phyloP scores from a whole-genome alignment of 2,888 invertebrate species.

The Acronicta psi region DNA sequence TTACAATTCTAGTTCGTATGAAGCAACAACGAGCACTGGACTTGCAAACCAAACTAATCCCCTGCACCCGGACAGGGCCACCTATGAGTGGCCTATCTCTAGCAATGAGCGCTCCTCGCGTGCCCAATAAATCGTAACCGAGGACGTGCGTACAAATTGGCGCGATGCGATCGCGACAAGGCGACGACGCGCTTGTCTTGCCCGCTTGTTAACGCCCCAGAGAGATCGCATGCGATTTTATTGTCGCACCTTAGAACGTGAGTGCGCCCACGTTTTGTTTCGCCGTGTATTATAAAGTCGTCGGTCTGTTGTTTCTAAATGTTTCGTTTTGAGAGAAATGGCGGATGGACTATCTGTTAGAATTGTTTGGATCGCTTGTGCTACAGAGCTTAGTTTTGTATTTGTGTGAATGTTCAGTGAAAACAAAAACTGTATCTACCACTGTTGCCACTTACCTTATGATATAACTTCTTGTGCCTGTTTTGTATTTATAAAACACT shows the following conservation, averaged over 20 bases:
- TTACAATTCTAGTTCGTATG: not conserved
- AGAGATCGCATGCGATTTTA: slow-evolving; percentile 70
- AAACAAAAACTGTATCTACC: no score
- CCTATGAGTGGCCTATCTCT: slow-evolving; percentile 64
- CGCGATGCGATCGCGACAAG: slow-evolving; percentile 69
- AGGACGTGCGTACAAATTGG: slow-evolving; percentile 86
- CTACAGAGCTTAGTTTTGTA: slow-evolving; percentile 5
- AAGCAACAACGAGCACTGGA: not conserved
- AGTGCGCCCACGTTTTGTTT: slow-evolving; percentile 68
- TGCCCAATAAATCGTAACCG: slow-evolving; percentile 80
- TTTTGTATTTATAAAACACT: no score
- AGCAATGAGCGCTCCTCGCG: slow-evolving; percentile 73
- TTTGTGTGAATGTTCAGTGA: slow-evolving; percentile 1
- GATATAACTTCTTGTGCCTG: no score
- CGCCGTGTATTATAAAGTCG: slow-evolving; percentile 49
- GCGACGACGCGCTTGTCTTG: slow-evolving; percentile 68
- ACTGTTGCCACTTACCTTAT: no score
- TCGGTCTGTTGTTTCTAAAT: slow-evolving; percentile 27
- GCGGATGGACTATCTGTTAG: slow-evolving; percentile 10
- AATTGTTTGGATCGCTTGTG: slow-evolving; percentile 8
- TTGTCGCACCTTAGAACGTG: slow-evolving; percentile 68
- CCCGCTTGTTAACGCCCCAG: slow-evolving; percentile 78
- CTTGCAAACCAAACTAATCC: slow-evolving; percentile 16
- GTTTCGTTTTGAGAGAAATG: slow-evolving; percentile 23
- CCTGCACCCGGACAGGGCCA: slow-evolving; percentile 60